Evolutionary conservation across 2,888 invertebrate species (phyloP).

Genomic region (Homarus gammarus): DNA sequence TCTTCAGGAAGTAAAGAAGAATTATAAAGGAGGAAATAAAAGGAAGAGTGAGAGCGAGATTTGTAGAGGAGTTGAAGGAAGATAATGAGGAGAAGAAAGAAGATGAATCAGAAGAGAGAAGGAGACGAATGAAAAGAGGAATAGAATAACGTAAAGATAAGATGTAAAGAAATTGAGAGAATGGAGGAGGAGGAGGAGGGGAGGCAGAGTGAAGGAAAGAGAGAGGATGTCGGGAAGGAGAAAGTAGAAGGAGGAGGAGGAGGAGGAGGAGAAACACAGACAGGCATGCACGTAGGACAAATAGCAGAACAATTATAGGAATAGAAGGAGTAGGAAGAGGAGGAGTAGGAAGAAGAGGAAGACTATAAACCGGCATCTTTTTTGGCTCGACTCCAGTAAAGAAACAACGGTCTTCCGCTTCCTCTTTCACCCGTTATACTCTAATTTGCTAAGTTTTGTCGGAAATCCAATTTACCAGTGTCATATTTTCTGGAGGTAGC

Average conservation of each 20-base stretch:
- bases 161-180: no score
- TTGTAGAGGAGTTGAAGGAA: no score
- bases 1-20: no score
- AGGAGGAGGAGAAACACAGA: not conserved
- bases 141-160: no score
- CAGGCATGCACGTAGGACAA: not conserved
- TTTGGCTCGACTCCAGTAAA: constrained; percentile 13
- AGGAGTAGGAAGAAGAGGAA: not conserved
- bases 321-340: not conserved
- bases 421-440: constrained; percentile 46
- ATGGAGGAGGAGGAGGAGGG: no score
- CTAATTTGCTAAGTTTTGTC: constrained; percentile 58
- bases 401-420: constrained; percentile 11
- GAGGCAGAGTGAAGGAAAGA: not conserved
- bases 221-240: not conserved
- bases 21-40: no score
- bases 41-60: no score
- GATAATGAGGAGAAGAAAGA: no score
- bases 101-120: no score
- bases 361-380: not conserved
- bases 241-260: not conserved
- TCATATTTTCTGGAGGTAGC: constrained; percentile 42
- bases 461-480: constrained; percentile 60
- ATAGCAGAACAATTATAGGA: not conserved
- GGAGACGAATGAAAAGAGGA: no score